A percentile compares a stretch with the other conserved stretches of the same genome.
phyloP scores from a whole-genome alignment of 2,888 invertebrate species.

The Spisula solida region DNA sequence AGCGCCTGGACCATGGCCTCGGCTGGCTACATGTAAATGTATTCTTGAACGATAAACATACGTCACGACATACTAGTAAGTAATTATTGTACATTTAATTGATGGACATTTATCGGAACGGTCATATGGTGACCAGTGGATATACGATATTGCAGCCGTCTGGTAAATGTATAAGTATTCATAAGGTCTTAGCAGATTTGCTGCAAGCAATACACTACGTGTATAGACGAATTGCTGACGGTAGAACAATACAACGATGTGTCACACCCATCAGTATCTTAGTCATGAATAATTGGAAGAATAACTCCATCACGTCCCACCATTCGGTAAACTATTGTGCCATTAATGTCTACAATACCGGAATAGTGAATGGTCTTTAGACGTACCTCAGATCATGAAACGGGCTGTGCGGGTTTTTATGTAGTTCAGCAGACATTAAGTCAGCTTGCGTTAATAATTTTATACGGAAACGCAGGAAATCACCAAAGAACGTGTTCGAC shows the following conservation, averaged over 20 bases:
- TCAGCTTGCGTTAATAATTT: constrained; percentile 3
- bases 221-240: background rate
- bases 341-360: background rate
- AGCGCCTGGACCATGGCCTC: no score
- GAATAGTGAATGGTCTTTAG: background rate
- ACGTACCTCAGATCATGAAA: background rate
- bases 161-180: background rate
- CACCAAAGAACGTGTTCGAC: constrained; percentile 5
- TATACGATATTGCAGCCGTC: background rate
- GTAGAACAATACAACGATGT: background rate
- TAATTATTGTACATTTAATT: no score
- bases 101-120: no score
- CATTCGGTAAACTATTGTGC: background rate
- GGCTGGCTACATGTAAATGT: no score
- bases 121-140: background rate
- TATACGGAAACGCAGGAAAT: background rate
- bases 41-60: no score
- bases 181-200: background rate
- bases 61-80: no score
- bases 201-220: background rate
- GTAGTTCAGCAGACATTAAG: background rate
- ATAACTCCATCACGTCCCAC: background rate
- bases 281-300: background rate
- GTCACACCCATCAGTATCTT: background rate
- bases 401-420: background rate